phyloP scores from a whole-genome alignment of 2,113 vertebrate species.

The Elaphurus davidianus region DNA sequence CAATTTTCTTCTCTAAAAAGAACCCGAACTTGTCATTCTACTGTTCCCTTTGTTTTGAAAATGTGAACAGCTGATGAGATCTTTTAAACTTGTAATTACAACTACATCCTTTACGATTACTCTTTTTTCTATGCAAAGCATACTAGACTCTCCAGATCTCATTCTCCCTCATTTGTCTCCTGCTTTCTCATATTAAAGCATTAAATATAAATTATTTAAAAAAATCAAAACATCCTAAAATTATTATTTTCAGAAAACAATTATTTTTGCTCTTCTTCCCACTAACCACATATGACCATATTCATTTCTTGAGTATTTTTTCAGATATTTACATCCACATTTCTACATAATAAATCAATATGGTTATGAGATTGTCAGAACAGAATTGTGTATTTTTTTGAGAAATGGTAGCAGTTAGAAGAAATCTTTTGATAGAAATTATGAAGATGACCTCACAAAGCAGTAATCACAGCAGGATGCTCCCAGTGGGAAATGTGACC shows the following conservation, averaged over 20 bases:
- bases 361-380: background rate
- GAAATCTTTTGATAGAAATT: background rate
- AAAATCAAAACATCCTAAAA: background rate
- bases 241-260: background rate
- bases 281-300: background rate
- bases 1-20: background rate
- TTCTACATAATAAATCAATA: background rate
- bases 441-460: background rate
- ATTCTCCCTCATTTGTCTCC: background rate
- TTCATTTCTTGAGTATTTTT: background rate
- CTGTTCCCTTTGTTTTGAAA: background rate
- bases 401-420: background rate
- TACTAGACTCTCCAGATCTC: background rate
- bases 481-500: background rate
- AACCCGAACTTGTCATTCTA: background rate
- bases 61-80: background rate
- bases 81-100: background rate
- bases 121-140: background rate
- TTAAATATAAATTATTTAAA: background rate
- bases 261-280: background rate
- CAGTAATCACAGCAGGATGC: background rate
- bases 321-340: background rate
- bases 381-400: background rate
- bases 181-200: background rate
- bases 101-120: background rate